These are phyloP conservation scores for Chauna torquata DNA, from an alignment of 2,113 vertebrate species.

Conservation along the genomic window DNA sequence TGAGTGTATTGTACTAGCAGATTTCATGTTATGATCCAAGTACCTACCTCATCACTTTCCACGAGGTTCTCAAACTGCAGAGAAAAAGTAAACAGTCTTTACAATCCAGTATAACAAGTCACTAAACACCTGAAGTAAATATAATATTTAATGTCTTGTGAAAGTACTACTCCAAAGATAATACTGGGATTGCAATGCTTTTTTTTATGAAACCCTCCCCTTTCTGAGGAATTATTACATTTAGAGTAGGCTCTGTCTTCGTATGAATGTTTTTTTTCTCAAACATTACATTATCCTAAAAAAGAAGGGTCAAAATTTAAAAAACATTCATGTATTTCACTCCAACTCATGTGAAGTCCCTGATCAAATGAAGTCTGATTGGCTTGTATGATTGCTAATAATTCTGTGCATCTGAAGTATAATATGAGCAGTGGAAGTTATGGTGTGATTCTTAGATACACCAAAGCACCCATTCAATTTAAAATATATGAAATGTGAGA, in stretches of 20 bases:
- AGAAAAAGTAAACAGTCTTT: neutral
- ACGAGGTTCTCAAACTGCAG: constrained; percentile 86
- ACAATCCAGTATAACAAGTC: neutral
- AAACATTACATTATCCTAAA: neutral
- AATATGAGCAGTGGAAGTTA: neutral
- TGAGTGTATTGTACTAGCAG: neutral
- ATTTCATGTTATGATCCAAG: neutral
- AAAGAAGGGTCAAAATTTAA: neutral
- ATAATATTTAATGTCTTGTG: neutral
- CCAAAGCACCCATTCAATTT: neutral
- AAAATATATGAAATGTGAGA: neutral
- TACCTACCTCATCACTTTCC: constrained; percentile 85
- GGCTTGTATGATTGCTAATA: neutral
- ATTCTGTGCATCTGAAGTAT: neutral
- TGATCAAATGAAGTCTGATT: neutral
- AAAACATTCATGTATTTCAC: neutral
- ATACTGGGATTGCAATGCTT: neutral
- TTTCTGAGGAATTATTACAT: neutral
- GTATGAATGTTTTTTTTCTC: neutral
- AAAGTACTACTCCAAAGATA: neutral
- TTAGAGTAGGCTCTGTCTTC: neutral
- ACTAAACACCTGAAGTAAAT: neutral
- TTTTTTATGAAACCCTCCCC: neutral
- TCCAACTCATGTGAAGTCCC: neutral
- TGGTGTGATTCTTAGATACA: neutral